phyloP scores from a whole-genome alignment of 2,888 invertebrate genomes.

The Yponomeuta plumbellus region DNA sequence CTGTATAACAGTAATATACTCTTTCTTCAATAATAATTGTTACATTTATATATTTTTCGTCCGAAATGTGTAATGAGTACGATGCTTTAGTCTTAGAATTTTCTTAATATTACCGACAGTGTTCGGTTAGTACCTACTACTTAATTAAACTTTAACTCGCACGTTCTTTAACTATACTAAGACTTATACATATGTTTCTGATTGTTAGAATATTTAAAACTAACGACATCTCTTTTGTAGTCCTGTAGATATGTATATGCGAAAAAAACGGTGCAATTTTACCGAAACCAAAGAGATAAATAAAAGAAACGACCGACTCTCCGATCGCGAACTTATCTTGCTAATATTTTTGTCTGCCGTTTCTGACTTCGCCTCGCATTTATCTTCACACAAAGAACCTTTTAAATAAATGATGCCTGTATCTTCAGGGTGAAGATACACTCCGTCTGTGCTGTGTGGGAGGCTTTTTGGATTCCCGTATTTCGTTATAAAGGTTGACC shows the following conservation, averaged over 20 bases:
- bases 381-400: conserved; percentile 15
- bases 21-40: no score
- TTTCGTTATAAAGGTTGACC: conserved; percentile 13
- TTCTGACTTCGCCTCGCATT: conserved; percentile 15
- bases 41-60: no score
- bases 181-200: no score
- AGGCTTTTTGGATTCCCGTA: not conserved
- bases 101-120: no score
- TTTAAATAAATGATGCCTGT: conserved; percentile 5
- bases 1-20: no score
- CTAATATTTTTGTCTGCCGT: conserved; percentile 38
- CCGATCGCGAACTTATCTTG: conserved; percentile 48
- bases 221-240: not conserved
- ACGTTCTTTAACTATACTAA: no score
- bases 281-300: conserved; percentile 41
- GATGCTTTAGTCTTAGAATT: no score
- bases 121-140: no score
- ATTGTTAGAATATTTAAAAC: not conserved
- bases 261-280: conserved; percentile 33
- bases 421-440: not conserved
- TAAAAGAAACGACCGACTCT: conserved; percentile 41
- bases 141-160: no score
- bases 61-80: no score
- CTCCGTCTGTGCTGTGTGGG: not conserved
- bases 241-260: conserved; percentile 31